Evolutionary conservation across 2,888 invertebrate species (phyloP).

Genomic region (Ypsolopha sequella): DNA sequence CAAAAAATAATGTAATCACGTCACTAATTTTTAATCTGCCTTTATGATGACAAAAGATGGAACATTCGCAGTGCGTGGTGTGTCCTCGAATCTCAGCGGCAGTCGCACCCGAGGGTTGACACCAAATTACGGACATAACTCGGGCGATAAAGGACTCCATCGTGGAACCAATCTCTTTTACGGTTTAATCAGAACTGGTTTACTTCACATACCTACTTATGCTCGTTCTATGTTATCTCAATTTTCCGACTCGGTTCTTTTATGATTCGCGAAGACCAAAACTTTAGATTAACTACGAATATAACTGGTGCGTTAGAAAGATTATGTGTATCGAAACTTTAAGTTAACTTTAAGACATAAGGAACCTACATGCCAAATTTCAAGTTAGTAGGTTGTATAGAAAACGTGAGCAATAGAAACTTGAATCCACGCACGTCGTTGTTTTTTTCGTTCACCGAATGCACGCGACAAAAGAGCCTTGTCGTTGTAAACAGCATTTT

Average conservation of each 20-base stretch:
- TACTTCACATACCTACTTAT: conserved; percentile 29
- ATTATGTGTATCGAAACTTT: too few species aligned
- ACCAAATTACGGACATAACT: conserved; percentile 55
- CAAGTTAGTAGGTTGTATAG: too few species aligned
- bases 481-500: too few species aligned
- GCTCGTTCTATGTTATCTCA: conserved; percentile 26
- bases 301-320: too few species aligned
- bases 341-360: too few species aligned
- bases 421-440: too few species aligned
- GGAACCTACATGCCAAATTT: too few species aligned
- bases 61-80: neutral
- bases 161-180: conserved; percentile 64
- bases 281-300: neutral
- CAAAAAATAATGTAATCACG: neutral
- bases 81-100: neutral
- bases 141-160: conserved; percentile 57
- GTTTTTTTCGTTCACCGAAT: too few species aligned
- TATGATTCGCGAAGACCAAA: neutral
- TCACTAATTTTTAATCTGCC: neutral
- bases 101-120: conserved; percentile 17
- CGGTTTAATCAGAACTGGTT: conserved; percentile 60
- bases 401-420: too few species aligned
- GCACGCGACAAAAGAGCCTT: too few species aligned
- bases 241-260: conserved; percentile 29
- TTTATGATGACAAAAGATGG: neutral